phyloP scores from a whole-genome alignment of 2,888 invertebrate genomes.

The Ceriagrion tenellum region DNA sequence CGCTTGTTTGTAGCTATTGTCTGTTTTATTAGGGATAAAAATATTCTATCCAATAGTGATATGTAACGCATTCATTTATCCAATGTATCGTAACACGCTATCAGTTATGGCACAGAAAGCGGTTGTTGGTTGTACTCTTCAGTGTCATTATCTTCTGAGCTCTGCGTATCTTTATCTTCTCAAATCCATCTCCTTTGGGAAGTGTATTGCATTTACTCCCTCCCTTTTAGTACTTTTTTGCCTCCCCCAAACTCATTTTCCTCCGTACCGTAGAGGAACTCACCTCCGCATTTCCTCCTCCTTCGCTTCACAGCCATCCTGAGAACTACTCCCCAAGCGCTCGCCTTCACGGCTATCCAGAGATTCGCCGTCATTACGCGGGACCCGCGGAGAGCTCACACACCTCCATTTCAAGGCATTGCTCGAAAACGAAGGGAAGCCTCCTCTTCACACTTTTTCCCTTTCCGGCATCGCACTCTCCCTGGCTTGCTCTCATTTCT shows the following conservation, averaged over 20 bases:
- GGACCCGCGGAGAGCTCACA: slow-evolving; percentile 14
- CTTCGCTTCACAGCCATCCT: background rate
- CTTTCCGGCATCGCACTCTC: background rate
- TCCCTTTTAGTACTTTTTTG: background rate
- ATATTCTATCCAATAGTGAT: too few relatives aligned
- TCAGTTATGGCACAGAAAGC: too few relatives aligned
- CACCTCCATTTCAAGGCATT: slow-evolving; percentile 38
- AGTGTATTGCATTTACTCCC: background rate
- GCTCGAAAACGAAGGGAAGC: slow-evolving; percentile 6
- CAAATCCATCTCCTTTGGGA: background rate
- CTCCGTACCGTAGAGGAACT: background rate
- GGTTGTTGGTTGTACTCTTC: too few relatives aligned
- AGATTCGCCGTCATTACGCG: slow-evolving; percentile 22
- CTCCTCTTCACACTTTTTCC: background rate
- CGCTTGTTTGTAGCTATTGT: too few relatives aligned
- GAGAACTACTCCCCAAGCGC: slow-evolving; percentile 29
- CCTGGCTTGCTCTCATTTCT: background rate
- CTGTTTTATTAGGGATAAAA: too few relatives aligned
- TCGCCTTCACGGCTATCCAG: slow-evolving; percentile 27
- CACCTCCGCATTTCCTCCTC: background rate
- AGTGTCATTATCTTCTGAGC: too few relatives aligned
- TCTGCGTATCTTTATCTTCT: background rate
- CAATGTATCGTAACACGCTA: too few relatives aligned
- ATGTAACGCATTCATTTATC: too few relatives aligned
- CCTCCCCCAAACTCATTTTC: background rate